phyloP scores from a whole-genome alignment of 2,888 invertebrate species.

The Prenolepis imparis region DNA sequence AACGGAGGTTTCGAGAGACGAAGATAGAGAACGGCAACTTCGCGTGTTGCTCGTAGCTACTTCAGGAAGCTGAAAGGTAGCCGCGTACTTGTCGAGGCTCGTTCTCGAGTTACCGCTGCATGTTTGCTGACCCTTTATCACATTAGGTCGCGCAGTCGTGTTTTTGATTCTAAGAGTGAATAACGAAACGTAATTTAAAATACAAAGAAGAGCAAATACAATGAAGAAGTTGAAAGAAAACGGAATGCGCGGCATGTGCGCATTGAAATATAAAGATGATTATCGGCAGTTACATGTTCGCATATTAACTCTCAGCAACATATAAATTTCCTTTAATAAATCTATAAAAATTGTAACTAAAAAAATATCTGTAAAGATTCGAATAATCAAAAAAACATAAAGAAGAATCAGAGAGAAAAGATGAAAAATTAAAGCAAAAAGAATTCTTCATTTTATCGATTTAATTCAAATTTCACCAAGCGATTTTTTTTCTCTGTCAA shows the following conservation, averaged over 20 bases:
- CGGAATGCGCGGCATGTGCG: constrained; percentile 16
- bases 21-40: constrained; percentile 49
- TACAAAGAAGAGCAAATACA: constrained; percentile 28
- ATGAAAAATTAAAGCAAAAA: neutral
- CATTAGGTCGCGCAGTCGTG: constrained; percentile 40
- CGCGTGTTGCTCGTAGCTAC: constrained; percentile 51
- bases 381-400: neutral
- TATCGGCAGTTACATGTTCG: constrained; percentile 4
- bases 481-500: neutral
- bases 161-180: constrained; percentile 41
- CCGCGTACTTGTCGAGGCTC: constrained; percentile 50
- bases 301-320: constrained; percentile 5
- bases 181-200: constrained; percentile 37
- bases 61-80: constrained; percentile 54
- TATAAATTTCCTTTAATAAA: neutral
- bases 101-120: constrained; percentile 44
- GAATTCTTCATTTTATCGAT: constrained; percentile 23
- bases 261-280: constrained; percentile 17
- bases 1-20: constrained; percentile 29
- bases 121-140: constrained; percentile 56
- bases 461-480: constrained; percentile 7
- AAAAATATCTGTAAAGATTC: constrained; percentile 12
- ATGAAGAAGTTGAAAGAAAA: constrained; percentile 11
- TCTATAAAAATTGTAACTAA: neutral
- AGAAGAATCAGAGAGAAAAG: neutral